Percentiles rank a stretch among this genome's conserved stretches.
These are phyloP conservation scores for Morelia viridis DNA, from an alignment of 2,797 vertebrate species.

Conservation along the genomic window DNA sequence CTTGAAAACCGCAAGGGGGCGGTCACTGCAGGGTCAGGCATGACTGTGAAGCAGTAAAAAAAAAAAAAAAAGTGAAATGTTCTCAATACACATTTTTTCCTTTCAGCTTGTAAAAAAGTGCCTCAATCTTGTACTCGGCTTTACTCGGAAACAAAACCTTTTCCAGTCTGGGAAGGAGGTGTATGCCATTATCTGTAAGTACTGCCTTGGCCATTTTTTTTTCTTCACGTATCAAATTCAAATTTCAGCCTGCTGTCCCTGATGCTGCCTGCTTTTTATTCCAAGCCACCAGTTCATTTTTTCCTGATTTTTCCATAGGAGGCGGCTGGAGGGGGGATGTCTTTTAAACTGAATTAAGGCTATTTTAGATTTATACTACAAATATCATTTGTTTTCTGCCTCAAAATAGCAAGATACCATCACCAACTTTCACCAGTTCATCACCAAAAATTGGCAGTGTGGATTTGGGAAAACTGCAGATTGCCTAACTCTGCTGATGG, in stretches of 20 bases:
- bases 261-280: neutral
- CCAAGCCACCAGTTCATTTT: neutral
- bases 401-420: neutral
- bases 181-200: constrained; percentile 94
- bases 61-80: too few species aligned
- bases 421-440: neutral
- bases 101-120: constrained; percentile 88
- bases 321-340: neutral
- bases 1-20: too few species aligned
- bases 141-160: constrained; percentile 91
- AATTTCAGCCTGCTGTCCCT: neutral
- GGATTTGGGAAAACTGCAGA: neutral
- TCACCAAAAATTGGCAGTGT: neutral
- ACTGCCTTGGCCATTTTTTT: constrained; percentile 37
- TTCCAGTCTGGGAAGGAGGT: constrained; percentile 91
- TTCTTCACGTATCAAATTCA: neutral
- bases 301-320: neutral
- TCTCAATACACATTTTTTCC: constrained; percentile 18
- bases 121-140: constrained; percentile 90
- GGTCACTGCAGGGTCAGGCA: too few species aligned
- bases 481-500: neutral
- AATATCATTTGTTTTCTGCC: neutral
- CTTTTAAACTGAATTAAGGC: neutral
- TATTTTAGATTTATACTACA: neutral
- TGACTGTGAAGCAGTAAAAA: too few species aligned